phyloP scores from a whole-genome alignment of 2,113 vertebrate genomes.

The Aphelocoma coerulescens region DNA sequence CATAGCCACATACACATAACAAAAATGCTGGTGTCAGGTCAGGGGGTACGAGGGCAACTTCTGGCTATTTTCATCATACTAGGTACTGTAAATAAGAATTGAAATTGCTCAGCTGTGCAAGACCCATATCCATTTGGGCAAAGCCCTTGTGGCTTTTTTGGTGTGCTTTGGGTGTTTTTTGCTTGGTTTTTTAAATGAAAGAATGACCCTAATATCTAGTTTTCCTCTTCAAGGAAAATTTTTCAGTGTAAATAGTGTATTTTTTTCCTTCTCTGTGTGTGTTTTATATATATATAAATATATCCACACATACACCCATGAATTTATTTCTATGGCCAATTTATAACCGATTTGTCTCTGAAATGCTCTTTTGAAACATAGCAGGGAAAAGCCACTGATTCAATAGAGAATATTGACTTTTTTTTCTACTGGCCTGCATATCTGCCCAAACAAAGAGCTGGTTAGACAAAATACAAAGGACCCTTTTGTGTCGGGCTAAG shows the following conservation, averaged over 20 bases:
- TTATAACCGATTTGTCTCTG: not conserved
- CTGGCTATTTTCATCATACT: not conserved
- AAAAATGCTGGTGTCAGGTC: not conserved
- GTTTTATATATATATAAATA: not conserved
- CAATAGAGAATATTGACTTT: slow-evolving; percentile 71
- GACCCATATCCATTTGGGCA: not conserved
- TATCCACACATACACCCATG: fast-evolving
- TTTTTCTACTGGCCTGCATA: slow-evolving; percentile 64
- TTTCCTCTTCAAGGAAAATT: not conserved
- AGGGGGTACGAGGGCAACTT: not conserved
- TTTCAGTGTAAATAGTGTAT: not conserved
- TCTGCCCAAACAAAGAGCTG: slow-evolving; percentile 73
- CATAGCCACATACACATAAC: not conserved
- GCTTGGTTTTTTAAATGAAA: not conserved
- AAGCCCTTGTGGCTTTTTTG: not conserved
- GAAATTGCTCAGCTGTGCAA: not conserved
- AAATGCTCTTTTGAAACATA: slow-evolving; percentile 58
- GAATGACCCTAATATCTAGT: not conserved
- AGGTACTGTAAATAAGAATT: not conserved
- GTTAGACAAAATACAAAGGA: slow-evolving; percentile 74
- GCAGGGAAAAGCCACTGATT: slow-evolving; percentile 62
- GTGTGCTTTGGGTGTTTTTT: not conserved
- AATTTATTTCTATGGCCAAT: not conserved
- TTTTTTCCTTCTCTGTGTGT: not conserved
- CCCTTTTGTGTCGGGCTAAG: slow-evolving; percentile 70